Percentiles rank a stretch among this genome's conserved stretches.
These are phyloP conservation scores for Contarinia nasturtii DNA, from an alignment of 1,140 invertebrate species.

Conservation along the genomic window DNA sequence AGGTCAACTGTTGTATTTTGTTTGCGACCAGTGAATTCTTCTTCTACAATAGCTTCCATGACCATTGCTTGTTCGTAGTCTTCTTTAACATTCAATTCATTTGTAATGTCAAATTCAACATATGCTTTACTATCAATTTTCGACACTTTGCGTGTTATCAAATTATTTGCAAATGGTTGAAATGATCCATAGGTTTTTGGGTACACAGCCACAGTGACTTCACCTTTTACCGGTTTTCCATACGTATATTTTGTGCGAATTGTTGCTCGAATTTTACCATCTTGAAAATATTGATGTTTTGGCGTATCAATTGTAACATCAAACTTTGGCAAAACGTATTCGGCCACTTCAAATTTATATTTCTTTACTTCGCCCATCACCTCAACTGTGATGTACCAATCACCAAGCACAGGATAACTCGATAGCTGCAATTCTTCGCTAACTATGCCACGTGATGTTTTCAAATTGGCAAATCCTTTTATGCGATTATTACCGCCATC, in stretches of 20 bases:
- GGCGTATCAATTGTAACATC: constrained; percentile 68
- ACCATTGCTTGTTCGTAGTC: constrained; percentile 52
- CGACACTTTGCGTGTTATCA: constrained; percentile 47
- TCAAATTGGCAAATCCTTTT: constrained; percentile 55
- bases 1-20: constrained; percentile 51
- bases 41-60: constrained; percentile 57
- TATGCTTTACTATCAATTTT: constrained; percentile 57
- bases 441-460: constrained; percentile 56
- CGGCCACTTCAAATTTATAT: constrained; percentile 32
- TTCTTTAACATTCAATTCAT: constrained; percentile 47
- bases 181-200: constrained; percentile 27
- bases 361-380: constrained; percentile 12
- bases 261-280: constrained; percentile 54
- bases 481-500: constrained; percentile 66
- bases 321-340: constrained; percentile 87
- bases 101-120: constrained; percentile 53
- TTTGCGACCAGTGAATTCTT: constrained; percentile 43
- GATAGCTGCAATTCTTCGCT: constrained; percentile 62
- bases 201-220: constrained; percentile 49
- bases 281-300: constrained; percentile 62
- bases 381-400: constrained; percentile 55
- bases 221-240: constrained; percentile 60
- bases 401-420: constrained; percentile 64
- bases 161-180: constrained; percentile 21
- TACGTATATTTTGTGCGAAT: constrained; percentile 50